Base-by-base conservation (phyloP, 2,888 invertebrate genomes). In the Notodonta ziczac region DNA sequence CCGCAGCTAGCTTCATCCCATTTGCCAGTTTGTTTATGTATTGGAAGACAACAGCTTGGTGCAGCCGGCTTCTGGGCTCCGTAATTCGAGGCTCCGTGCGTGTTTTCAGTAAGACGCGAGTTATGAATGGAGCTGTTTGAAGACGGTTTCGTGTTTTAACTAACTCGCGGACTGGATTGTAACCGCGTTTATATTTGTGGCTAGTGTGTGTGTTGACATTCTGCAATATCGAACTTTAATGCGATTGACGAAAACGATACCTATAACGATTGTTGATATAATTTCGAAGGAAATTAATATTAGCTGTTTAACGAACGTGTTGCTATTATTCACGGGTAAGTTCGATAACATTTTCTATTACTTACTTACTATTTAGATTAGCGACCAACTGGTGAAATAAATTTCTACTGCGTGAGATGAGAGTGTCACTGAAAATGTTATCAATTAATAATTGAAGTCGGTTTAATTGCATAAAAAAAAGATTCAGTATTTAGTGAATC, bases 1-100 rank as follows among this genome's bases (percentile, higher is more conserved):
- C 64, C 80, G 90, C 67, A 74, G 87, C 92, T 92, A 92, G 84
- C 86, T 93, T 93, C 93, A 89, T 85, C 76, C 73, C 86, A 82
- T 76, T 86, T 78, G 77, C 67, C 82, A 83, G 91, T 92, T 93
- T 93, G 93, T 93, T 93, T 93, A 93, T 92, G 88, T 91, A 90
- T 91, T 86, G 88, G 80, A 89, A 91, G 91, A 93, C 92, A 93
- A 91, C 92, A 91, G 90, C 88, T 88, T 86, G 84, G 88, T 90
- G 87, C 85, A 86, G 86, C 90, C 89, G 91, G 92, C 87, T 83
- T 83, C 83, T 81, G 82, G 74, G 86, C 83, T 83, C 82, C 82
- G 83, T 83, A 80, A 78, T 79, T 70, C 77, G 75, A 77, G 74
- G 81, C 83, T 81, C 65, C 79, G 84, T 76, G 82, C 83, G 84